Base-by-base conservation (phyloP, 2,888 invertebrate genomes). In the Microctonus aethiopoides region DNA sequence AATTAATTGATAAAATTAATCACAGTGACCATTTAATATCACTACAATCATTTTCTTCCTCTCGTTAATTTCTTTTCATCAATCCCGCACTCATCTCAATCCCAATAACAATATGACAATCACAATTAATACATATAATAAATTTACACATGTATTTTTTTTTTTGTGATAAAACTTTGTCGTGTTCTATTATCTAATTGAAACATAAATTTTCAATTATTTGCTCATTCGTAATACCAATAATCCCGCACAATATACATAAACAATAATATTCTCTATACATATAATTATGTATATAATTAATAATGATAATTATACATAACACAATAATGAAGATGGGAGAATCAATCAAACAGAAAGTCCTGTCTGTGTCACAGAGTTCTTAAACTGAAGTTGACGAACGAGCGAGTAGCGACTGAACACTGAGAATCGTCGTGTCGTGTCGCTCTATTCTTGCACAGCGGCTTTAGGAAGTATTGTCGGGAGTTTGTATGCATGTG, bases 371-470 rank as follows among this genome's bases (percentile, higher is more conserved):
- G 20, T 20, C 46, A 46, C 39, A 46, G 1, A 46, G 16, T 16
- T 16, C 46, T 46, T 16, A 46, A 46, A n/a, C 46, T n/a, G 80
- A 76, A 77, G 79, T 78, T 82, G 78, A 77, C 80, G 81, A 83
- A n/a, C n/a, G n/a, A n/a, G 81, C 82, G 80, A 84, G 84, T 84
- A 83, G 81, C 82, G 81, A 84, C 84, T 84, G 82, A 82, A 75
- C 78, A n/a, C n/a, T 74, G 67, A 70, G 69, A 63, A 41, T 71
- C 70, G 68, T 76, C 76, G 77, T 46, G 46, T 76, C 77, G 74
- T n/a, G n/a, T n/a, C n/a, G n/a, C 77, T 74, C 69, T 70, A 67
- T 62, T 70, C 74, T 76, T 72, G 57, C 71, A 1, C 16, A 68
- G 75, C 61, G 72, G 74, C 76, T 77, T 75, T 78, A 79, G 81